Evolutionary conservation across 2,113 vertebrate species (phyloP).

Genomic region (Sinocyclocheilus anshuiensis): DNA sequence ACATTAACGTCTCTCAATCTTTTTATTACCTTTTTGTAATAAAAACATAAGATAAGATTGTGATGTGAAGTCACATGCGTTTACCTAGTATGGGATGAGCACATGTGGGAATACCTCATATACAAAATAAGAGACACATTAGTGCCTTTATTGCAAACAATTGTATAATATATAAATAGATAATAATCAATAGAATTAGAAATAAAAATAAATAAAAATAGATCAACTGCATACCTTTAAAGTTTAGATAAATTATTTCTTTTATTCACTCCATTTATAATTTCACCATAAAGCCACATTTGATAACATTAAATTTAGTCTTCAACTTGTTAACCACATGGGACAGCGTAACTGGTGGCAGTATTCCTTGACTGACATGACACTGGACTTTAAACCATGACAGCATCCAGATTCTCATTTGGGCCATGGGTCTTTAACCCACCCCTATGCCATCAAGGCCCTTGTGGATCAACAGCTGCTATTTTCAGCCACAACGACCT

Average conservation of each 20-base stretch:
- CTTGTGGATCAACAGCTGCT: conserved; percentile 47
- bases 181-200: too few species aligned
- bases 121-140: neutral
- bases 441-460: conserved; percentile 35
- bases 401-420: conserved; percentile 27
- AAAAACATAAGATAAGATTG: conserved; percentile 13
- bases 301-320: neutral
- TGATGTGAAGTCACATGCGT: conserved; percentile 14
- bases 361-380: conserved; percentile 1
- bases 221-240: neutral
- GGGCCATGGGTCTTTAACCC: conserved; percentile 46
- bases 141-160: neutral
- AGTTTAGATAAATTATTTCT: neutral
- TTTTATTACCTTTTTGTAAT: conserved; percentile 16
- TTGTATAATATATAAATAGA: neutral
- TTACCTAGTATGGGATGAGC: neutral
- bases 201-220: too few species aligned
- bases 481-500: conserved; percentile 71
- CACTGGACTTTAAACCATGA: conserved; percentile 53
- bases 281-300: neutral
- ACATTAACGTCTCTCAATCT: neutral
- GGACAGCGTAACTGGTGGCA: neutral
- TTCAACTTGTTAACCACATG: conserved; percentile 1
- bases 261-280: neutral
- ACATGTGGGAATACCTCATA: neutral